phyloP scores from a whole-genome alignment of 2,888 invertebrate genomes.

The Erebia ligea region DNA sequence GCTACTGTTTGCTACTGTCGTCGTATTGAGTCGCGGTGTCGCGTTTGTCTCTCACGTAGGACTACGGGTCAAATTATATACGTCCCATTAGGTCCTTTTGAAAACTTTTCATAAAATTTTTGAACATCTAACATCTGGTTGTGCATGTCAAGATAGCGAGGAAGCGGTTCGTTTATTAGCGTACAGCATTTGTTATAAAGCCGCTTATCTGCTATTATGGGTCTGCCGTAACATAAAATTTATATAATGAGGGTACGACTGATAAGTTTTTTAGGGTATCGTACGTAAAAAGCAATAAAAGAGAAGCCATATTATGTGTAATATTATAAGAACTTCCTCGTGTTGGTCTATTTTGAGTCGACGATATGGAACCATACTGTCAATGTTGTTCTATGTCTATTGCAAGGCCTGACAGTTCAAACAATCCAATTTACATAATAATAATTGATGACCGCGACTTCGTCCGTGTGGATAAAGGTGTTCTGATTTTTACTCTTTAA shows the following conservation, averaged over 20 bases:
- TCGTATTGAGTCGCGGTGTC: too few species aligned
- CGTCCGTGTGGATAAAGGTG: too few species aligned
- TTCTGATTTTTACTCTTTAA: too few species aligned
- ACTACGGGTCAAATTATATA: neutral
- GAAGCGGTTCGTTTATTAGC: conserved; percentile 11
- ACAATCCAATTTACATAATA: neutral
- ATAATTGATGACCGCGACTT: too few species aligned
- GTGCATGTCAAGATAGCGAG: conserved; percentile 17
- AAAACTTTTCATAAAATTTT: neutral
- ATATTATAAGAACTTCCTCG: neutral
- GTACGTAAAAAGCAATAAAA: neutral
- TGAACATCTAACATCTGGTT: conserved; percentile 10
- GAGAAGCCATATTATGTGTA: neutral
- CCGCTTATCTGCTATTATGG: conserved; percentile 28
- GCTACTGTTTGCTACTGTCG: too few species aligned
- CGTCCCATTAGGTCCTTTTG: neutral
- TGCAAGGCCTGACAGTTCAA: neutral
- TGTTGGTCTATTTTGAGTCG: neutral
- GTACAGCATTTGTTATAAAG: conserved; percentile 20
- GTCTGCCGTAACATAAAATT: conserved; percentile 22
- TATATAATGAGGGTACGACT: conserved; percentile 22
- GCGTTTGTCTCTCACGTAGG: too few species aligned
- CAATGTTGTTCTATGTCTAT: neutral
- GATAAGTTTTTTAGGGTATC: conserved; percentile 15
- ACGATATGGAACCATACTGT: neutral